A percentile compares a stretch with the other conserved stretches of the same genome.
Evolutionary conservation across 2,888 invertebrate species (phyloP).

Genomic region (Gastracanthus pulcherrimus): DNA sequence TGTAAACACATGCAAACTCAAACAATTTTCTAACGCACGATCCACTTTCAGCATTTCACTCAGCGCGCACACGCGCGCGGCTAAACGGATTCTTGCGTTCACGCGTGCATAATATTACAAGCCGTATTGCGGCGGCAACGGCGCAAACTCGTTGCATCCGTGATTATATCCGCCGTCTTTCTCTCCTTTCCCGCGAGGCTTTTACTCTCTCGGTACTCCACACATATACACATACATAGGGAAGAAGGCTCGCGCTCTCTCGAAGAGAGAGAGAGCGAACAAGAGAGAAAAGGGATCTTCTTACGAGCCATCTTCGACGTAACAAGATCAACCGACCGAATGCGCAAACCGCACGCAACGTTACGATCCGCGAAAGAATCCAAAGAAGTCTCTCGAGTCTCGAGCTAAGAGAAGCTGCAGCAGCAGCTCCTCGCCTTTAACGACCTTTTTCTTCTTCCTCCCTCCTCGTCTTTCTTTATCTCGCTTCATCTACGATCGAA

Average conservation of each 20-base stretch:
- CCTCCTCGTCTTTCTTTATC: conserved; percentile 42
- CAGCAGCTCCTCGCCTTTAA: conserved; percentile 51
- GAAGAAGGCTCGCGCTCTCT: background rate
- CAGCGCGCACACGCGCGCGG: background rate
- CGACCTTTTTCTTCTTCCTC: conserved; percentile 47
- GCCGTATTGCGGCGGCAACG: background rate
- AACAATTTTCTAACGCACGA: background rate
- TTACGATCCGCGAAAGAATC: conserved; percentile 53
- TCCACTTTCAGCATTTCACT: conserved; percentile 1
- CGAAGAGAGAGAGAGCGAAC: too few relatives aligned
- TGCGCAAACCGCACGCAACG: conserved; percentile 55
- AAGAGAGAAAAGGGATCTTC: conserved; percentile 14
- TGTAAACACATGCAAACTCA: background rate
- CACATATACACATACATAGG: background rate
- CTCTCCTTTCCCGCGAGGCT: conserved; percentile 7
- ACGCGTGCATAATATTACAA: too few relatives aligned
- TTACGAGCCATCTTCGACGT: conserved; percentile 42
- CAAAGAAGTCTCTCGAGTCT: conserved; percentile 48
- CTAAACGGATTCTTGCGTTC: background rate
- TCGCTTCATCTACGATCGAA: conserved; percentile 54
- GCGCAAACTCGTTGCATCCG: background rate
- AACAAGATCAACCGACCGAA: conserved; percentile 53
- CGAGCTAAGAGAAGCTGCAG: too few relatives aligned
- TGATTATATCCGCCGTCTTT: conserved; percentile 3
- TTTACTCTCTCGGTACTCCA: background rate